A percentile compares a stretch with the other conserved stretches of the same genome.
phyloP scores from a whole-genome alignment of 2,113 vertebrate species.

The Cyphomyrus discorhynchus region DNA sequence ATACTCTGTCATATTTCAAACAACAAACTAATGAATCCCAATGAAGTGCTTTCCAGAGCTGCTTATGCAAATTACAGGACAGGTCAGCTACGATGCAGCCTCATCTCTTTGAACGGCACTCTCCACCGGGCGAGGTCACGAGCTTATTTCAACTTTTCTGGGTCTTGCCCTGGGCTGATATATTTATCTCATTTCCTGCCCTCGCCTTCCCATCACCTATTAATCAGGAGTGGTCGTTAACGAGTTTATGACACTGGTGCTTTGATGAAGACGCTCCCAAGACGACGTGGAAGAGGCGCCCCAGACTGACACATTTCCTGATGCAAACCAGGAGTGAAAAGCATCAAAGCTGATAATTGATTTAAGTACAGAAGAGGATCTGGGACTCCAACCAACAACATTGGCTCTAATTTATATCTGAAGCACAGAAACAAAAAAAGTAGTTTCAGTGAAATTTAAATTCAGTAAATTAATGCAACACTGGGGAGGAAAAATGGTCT shows the following conservation, averaged over 20 bases:
- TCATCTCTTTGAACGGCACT: neutral
- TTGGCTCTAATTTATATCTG: neutral
- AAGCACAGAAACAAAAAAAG: neutral
- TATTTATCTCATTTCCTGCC: conserved; percentile 13
- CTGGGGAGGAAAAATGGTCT: neutral
- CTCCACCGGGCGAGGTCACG: neutral
- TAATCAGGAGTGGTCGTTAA: conserved; percentile 1
- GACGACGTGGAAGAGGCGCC: neutral
- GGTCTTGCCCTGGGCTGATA: neutral
- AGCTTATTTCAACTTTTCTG: neutral
- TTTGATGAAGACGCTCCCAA: neutral
- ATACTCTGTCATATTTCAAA: neutral
- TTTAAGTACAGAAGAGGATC: neutral
- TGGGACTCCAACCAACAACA: neutral
- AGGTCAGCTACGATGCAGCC: neutral
- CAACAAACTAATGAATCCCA: neutral
- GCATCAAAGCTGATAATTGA: neutral
- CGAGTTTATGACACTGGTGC: neutral
- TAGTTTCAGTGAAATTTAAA: neutral
- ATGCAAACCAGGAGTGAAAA: conserved; percentile 1
- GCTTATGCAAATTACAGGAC: neutral
- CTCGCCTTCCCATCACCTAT: neutral
- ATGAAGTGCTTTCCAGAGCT: neutral
- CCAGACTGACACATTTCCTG: neutral
- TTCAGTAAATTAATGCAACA: neutral